A percentile compares a stretch with the other conserved stretches of the same genome.
These are phyloP conservation scores for Pogonognathellus flavescens DNA, from an alignment of 1,140 invertebrate genomes.

Conservation along the genomic window DNA sequence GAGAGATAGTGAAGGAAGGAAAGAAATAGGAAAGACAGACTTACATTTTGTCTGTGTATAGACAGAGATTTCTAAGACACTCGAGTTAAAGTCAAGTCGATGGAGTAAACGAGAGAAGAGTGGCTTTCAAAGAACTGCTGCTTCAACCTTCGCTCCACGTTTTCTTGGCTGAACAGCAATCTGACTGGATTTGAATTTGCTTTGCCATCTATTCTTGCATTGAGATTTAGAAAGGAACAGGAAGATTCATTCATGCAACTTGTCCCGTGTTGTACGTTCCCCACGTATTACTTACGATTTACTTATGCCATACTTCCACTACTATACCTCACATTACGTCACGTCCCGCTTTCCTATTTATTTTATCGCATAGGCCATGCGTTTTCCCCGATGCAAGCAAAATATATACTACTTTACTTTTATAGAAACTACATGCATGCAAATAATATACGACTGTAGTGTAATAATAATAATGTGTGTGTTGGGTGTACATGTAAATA, in stretches of 20 bases:
- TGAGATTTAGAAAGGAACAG: constrained; percentile 44
- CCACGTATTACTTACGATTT: background rate
- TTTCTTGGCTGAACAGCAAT: background rate
- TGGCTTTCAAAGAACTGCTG: background rate
- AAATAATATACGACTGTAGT: too few species aligned
- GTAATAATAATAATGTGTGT: too few species aligned
- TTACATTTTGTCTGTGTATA: background rate
- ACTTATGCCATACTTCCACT: too few species aligned
- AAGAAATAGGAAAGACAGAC: background rate
- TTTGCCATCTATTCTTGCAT: constrained; percentile 22
- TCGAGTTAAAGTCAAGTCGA: constrained; percentile 7
- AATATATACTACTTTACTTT: too few species aligned
- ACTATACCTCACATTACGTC: background rate
- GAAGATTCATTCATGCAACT: constrained; percentile 44
- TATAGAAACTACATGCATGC: too few species aligned
- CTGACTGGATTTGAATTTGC: constrained; percentile 30
- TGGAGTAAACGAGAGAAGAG: background rate
- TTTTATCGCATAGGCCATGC: background rate
- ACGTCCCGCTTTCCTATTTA: background rate
- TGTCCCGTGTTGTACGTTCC: background rate
- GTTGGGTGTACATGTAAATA: background rate
- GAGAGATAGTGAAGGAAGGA: constrained; percentile 27
- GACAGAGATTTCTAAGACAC: background rate
- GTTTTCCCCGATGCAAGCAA: background rate
- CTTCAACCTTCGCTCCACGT: background rate